A percentile compares a stretch with the other conserved stretches of the same genome.
phyloP scores from a whole-genome alignment of 2,888 invertebrate genomes.

The Chirona hameri region DNA sequence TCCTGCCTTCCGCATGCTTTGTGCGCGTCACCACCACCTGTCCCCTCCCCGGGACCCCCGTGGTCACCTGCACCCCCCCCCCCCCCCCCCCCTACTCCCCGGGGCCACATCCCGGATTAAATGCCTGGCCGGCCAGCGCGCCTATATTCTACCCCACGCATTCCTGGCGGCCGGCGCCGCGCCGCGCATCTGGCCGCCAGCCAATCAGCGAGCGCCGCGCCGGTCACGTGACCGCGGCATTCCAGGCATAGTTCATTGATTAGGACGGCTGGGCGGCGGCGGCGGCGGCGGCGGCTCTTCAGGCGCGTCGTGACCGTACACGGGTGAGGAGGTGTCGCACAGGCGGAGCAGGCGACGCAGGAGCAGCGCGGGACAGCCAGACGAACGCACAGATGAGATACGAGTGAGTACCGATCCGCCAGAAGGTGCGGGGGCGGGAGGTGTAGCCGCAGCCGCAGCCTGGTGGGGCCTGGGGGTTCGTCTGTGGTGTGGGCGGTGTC shows the following conservation, averaged over 20 bases:
- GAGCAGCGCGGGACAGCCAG: background rate
- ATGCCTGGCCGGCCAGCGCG: background rate
- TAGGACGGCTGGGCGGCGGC: background rate
- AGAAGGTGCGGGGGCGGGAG: background rate
- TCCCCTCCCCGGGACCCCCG: background rate
- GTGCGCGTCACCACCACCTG: background rate
- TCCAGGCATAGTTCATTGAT: constrained; percentile 27
- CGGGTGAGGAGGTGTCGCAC: background rate
- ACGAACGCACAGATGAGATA: background rate
- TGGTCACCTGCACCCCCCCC: background rate
- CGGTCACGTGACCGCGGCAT: constrained; percentile 23
- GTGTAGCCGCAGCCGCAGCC: background rate
- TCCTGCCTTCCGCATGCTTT: background rate
- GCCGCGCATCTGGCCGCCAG: background rate
- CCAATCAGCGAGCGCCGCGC: background rate
- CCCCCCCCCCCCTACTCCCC: background rate
- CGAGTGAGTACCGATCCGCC: background rate
- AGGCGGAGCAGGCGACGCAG: background rate
- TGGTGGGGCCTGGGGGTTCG: background rate
- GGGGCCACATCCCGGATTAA: background rate
- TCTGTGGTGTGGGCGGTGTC: background rate
- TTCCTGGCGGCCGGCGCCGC: background rate
- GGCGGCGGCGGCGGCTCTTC: background rate
- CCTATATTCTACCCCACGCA: constrained; percentile 22
- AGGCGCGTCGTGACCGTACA: background rate